phyloP scores from a whole-genome alignment of 1,140 invertebrate species.

The Anthonomus grandis region DNA sequence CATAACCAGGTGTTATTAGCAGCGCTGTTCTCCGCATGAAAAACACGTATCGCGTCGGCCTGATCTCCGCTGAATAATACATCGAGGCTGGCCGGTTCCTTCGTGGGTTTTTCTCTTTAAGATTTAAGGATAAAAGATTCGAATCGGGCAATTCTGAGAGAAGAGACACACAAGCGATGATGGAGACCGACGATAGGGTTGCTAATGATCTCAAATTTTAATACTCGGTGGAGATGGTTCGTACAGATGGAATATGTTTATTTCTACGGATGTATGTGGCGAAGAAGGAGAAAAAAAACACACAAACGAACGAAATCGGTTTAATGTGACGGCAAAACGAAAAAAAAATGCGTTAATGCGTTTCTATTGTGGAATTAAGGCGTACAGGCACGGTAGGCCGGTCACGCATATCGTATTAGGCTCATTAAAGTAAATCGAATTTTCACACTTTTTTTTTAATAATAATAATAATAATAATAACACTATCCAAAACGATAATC shows the following conservation, averaged over 20 bases:
- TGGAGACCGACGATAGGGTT: slow-evolving; percentile 24
- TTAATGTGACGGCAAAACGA: too few species aligned
- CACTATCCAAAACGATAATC: slow-evolving; percentile 22
- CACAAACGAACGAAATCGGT: too few species aligned
- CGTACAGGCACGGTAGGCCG: too few species aligned
- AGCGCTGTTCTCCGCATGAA: slow-evolving; percentile 22
- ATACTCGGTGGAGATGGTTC: slow-evolving; percentile 9
- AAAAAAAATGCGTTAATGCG: too few species aligned
- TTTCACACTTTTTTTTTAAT: too few species aligned
- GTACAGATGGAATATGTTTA: slow-evolving; percentile 8
- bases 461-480: too few species aligned
- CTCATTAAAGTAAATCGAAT: too few species aligned
- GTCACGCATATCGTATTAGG: too few species aligned
- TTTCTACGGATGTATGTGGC: too few species aligned
- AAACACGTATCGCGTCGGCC: slow-evolving; percentile 24
- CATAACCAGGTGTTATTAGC: slow-evolving; percentile 26
- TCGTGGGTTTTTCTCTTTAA: slow-evolving; percentile 27
- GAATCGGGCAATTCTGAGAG: slow-evolving; percentile 25
- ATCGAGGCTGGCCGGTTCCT: slow-evolving; percentile 24
- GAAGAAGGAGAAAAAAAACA: too few species aligned
- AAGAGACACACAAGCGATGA: slow-evolving; percentile 16
- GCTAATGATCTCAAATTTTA: slow-evolving; percentile 26
- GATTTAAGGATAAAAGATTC: slow-evolving; percentile 21
- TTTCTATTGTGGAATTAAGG: too few species aligned
- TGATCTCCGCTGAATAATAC: slow-evolving; percentile 27